Evolutionary conservation across 2,888 invertebrate genomes (phyloP).

Genomic region (Sepiola atlantica): DNA sequence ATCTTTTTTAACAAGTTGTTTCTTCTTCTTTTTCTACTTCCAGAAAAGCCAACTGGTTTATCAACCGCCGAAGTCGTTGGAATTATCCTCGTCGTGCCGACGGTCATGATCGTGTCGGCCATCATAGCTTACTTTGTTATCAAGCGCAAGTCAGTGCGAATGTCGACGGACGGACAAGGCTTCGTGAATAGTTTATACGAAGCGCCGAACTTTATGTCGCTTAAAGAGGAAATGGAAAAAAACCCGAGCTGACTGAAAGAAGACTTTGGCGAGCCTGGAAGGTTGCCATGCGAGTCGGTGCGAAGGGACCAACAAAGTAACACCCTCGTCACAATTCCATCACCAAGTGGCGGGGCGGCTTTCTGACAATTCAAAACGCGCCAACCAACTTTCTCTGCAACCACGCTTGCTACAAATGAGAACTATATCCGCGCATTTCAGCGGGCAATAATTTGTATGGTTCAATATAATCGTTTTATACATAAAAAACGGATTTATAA

Average conservation of each 20-base stretch:
- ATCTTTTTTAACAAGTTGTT: too few species aligned
- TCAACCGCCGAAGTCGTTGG: neutral
- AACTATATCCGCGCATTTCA: neutral
- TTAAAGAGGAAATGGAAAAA: neutral
- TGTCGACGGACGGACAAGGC: neutral
- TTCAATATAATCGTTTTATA: neutral
- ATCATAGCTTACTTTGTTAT: neutral
- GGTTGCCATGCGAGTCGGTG: neutral
- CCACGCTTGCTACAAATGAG: neutral
- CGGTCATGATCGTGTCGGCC: neutral
- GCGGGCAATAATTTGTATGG: neutral
- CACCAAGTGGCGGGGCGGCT: neutral
- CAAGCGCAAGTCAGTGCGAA: neutral
- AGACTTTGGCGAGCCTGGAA: neutral
- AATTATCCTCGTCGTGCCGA: neutral
- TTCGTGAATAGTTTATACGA: neutral
- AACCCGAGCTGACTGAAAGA: neutral
- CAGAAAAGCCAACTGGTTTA: neutral
- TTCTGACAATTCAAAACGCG: neutral
- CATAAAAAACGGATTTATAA: neutral
- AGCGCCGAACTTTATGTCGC: neutral
- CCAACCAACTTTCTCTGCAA: neutral
- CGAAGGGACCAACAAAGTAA: neutral
- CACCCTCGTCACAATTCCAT: neutral
- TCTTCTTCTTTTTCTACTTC: neutral